Base-by-base conservation (phyloP, 2,113 vertebrate genomes). In the Carassius gibelio region DNA sequence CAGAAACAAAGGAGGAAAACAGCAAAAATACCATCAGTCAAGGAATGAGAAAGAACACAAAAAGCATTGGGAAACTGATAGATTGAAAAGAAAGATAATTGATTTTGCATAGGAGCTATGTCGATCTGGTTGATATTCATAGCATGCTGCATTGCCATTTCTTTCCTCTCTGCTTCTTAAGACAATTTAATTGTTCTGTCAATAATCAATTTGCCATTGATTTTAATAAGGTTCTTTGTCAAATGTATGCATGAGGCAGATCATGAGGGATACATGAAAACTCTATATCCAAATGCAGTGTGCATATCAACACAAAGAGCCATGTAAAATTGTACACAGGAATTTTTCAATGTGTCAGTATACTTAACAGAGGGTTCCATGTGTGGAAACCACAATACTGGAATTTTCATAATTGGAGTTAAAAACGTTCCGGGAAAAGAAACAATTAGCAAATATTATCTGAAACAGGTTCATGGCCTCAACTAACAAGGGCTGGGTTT, bases 171-270 rank as follows among this genome's bases (percentile, higher is more conserved):
- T 64, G 62, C 83, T 82, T 82, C 26, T 17, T 62, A 75, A 52
- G 68, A 34, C 7, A 77, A 86, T 80, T 55, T 66, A 87, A 86
- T 82, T 85, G 85, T 75, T 81, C 17, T 30, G 62, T 87, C 83
- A 90, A 83, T 82, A 87, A 45, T 84, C 45, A 84, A 83, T 83
- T 85, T 87, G 30, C 52, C 19, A 66, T 30, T 36, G 62, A 86
- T 88, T 89, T 71, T 81, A 87, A 89, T 87, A 85, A 85, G 42
- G n/a, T 76, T 42, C 55, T 81, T 69, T 83, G 68, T 75, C 84
- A 77, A 77, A 71, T 80, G 50, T 61, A 81, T 74, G 75, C 79
- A 81, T 19, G 42, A 5, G 26, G 42, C 23, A n/a, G 64, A 50
- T 26, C n/a, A 64, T 68, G 30, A 21, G 34, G n/a, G 14, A 64